Evolutionary conservation across 2,888 invertebrate species (phyloP), one percentile per base, ranked within the genome.

Genomic region (Phlogophora meticulosa): DNA sequence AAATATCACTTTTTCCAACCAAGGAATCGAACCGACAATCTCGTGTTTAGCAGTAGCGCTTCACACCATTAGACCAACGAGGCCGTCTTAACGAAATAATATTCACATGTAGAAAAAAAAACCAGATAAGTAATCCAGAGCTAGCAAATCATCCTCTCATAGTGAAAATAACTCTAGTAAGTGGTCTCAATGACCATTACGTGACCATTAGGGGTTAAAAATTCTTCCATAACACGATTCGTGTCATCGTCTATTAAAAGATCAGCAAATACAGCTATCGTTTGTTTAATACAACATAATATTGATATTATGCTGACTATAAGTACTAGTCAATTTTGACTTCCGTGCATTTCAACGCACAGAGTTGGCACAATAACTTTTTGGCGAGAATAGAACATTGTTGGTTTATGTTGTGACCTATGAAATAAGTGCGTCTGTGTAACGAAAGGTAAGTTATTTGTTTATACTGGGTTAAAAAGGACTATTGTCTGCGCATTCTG

Each of bases 241-340:
- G 17, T 34, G 5, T 15, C 36, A 34, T 32, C 38, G 32, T 17
- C 3, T 32, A 65, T n/a, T 46, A 38, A 32, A 38, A 63, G 17
- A 51, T 49, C 5, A 38, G 38, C 38, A 63, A 63, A 63, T 46
- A 38, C 3, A 32, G 9, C 5, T 9, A 22, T n/a, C 3, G n/a
- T 48, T 9, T 65, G 11, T 22, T 4, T 4, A 0, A 13, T 66
- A 17, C 66, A 11, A n/a, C n/a, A n/a, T n/a, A 66, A 40, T 66
- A 40, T 40, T 63, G 38, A 40, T 63, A 49, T 66, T 51, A 11
- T 40, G 11, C 17, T 48, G 28, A 13, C 17, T 49, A 66, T 51
- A 63, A 5, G 40, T 66, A 48, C 17, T 5, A 49, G 22, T 32
- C 15, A 32, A 4, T 63, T 38, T 46, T 0, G 5, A 11, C n/a